phyloP scores from a whole-genome alignment of 1,140 invertebrate genomes.

The Orussus abietinus region DNA sequence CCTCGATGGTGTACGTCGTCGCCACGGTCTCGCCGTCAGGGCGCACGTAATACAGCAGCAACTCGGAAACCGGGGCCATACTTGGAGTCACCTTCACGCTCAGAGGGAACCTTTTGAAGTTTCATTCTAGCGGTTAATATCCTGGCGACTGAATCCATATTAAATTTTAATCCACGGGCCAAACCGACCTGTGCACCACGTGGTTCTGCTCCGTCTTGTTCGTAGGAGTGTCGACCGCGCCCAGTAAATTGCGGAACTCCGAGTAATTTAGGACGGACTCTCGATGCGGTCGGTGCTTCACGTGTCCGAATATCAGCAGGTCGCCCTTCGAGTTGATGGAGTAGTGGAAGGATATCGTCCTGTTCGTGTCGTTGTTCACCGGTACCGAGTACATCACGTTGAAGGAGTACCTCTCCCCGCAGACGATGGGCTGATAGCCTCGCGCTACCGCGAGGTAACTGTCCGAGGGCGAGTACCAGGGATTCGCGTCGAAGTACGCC shows the following conservation, averaged over 20 bases:
- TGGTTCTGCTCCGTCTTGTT: conserved; percentile 31
- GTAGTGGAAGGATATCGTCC: conserved; percentile 45
- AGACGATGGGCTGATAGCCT: conserved; percentile 43
- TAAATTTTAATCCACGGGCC: not conserved
- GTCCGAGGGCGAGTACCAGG: conserved; percentile 50
- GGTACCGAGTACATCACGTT: conserved; percentile 48
- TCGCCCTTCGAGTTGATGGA: conserved; percentile 47
- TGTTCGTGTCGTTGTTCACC: conserved; percentile 20
- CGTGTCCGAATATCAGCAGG: conserved; percentile 43
- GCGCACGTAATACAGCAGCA: conserved; percentile 75
- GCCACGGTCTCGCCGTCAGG: conserved; percentile 68
- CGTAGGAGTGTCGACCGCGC: conserved; percentile 28
- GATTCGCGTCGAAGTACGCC: conserved; percentile 42
- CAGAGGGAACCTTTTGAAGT: conserved; percentile 36
- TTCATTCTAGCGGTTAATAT: not conserved
- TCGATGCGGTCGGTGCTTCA: conserved; percentile 39
- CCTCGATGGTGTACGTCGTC: conserved; percentile 50
- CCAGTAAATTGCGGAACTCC: conserved; percentile 44
- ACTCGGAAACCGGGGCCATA: conserved; percentile 69
- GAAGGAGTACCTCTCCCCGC: conserved; percentile 47
- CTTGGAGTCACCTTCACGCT: conserved; percentile 59
- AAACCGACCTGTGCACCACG: conserved; percentile 33
- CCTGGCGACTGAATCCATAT: conserved; percentile 1
- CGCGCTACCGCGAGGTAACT: conserved; percentile 44
- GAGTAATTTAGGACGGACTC: conserved; percentile 44